Conservation (phyloP, 2,888 invertebrate genomes). For the Drosophila quinaria region DNA sequence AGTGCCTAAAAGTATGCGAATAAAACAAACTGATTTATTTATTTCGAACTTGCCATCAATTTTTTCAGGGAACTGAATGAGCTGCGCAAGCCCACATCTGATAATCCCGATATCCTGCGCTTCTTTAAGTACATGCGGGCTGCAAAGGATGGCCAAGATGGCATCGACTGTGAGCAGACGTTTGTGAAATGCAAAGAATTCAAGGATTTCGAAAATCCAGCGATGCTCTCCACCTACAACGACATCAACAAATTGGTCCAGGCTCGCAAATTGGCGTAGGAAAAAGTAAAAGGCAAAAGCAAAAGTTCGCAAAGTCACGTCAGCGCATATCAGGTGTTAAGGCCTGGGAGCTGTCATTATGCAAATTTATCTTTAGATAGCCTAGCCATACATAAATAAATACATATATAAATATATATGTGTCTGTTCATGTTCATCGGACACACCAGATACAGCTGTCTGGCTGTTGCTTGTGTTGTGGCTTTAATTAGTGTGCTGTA, state of each 20-base stretch:
- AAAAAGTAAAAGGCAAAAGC: conserved; percentile 23
- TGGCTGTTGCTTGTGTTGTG: conserved; percentile 35
- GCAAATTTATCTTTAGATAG: conserved; percentile 76
- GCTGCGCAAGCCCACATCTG: conserved; percentile 92
- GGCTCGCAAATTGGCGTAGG: conserved; percentile 88
- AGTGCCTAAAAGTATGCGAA: conserved; percentile 60
- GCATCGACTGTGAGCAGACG: conserved; percentile 89
- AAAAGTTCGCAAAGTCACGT: conserved; percentile 61
- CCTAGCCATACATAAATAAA: conserved; percentile 49
- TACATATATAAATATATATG: conserved; percentile 23
- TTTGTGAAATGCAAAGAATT: conserved; percentile 90
- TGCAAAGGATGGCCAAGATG: conserved; percentile 94
- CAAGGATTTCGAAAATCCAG: conserved; percentile 90
- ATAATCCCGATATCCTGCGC: conserved; percentile 94
- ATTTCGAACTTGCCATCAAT: conserved; percentile 26
- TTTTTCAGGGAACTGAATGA: conserved; percentile 92
- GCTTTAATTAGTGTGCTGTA: conserved; percentile 70
- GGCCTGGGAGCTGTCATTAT: conserved; percentile 65
- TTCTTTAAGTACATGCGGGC: conserved; percentile 97
- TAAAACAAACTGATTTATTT: conserved; percentile 33
- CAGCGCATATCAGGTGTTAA: conserved; percentile 45
- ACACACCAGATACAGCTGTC: conserved; percentile 34
- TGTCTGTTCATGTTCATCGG: conserved; percentile 32
- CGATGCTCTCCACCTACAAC: conserved; percentile 94
- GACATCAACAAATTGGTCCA: conserved; percentile 95